These are phyloP conservation scores for Geophilus truncorum DNA, from an alignment of 2,888 invertebrate species.

Conservation along the genomic window DNA sequence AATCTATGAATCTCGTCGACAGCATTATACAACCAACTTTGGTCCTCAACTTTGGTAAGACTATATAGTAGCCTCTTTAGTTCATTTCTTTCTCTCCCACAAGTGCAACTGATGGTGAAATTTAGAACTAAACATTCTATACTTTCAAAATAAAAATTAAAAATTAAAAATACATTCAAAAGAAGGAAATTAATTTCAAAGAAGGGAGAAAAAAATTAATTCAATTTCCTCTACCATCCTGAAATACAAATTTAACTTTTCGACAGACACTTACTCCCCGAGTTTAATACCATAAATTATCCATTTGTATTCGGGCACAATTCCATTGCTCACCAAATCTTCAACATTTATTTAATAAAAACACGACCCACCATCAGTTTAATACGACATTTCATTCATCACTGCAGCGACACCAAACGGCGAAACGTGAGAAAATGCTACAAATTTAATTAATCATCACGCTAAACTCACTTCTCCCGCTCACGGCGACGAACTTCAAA, in stretches of 20 bases:
- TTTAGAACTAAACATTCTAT: too few relatives aligned
- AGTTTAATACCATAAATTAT: neutral
- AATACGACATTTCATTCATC: slow-evolving; percentile 27
- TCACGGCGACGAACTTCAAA: neutral
- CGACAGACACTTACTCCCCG: neutral
- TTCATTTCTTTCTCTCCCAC: too few relatives aligned
- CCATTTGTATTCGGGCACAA: slow-evolving; percentile 6
- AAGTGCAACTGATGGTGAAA: too few relatives aligned
- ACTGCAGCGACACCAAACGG: slow-evolving; percentile 3
- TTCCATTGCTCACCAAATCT: neutral
- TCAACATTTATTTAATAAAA: slow-evolving; percentile 18
- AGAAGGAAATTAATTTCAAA: neutral
- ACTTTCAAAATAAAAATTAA: neutral
- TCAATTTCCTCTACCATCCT: neutral
- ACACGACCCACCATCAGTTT: neutral
- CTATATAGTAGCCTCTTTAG: too few relatives aligned
- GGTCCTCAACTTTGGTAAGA: too few relatives aligned
- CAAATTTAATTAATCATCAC: slow-evolving; percentile 21
- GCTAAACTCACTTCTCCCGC: neutral
- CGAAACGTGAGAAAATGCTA: slow-evolving; percentile 21
- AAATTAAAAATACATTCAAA: neutral
- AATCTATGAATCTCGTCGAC: too few relatives aligned
- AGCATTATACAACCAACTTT: too few relatives aligned
- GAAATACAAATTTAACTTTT: neutral
- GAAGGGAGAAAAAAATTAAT: neutral